Base-by-base conservation (phyloP, 2,888 invertebrate genomes). In the Orthosia gracilis region DNA sequence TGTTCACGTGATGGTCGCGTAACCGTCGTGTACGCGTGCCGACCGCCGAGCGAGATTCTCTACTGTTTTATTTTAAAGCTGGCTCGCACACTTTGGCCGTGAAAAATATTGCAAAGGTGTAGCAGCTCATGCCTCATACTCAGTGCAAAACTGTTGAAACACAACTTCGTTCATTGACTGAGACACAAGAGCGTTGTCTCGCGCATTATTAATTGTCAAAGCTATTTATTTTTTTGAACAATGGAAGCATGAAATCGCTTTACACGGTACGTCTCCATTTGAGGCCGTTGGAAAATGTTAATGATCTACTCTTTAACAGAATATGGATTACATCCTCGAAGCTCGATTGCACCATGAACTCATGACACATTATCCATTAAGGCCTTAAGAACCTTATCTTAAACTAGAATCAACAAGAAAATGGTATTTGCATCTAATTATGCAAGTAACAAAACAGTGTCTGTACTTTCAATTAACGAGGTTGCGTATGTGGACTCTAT, bases 11-110 rank as follows among this genome's bases (percentile, higher is more conserved):
- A 93, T 88, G 84, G 81, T 82, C 89, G 87, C 88, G 89, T 89
- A 88, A 91, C 86, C 88, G 85, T 82, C 18, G 21, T 84, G 82
- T 87, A 90, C 93, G 93, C 93, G 94, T 92, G 89, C 88, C 90
- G 90, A 88, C 91, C 91, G 88, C 92, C 92, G 91, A 91, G 91
- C 94, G 90, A 94, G 92, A 94, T 91, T 91, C 92, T 91, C 92
- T 91, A 96, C 96, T 96, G 96, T 95, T 94, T 96, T 95, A 96
- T 95, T 96, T 96, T 95, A 92, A 94, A 91, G 88, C 92, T 93
- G 93, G 92, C 94, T 91, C 85, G 89, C 87, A 85, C 80, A 90
- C 91, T 90, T 86, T 93, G 95, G 89, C 96, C 95, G 89, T 95
- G 96, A 95, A 95, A 92, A 94, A 89, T 86, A 89, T 90, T 94